Evolutionary conservation across 1,140 invertebrate genomes (phyloP).

Genomic region (Drosophila paulistorum): DNA sequence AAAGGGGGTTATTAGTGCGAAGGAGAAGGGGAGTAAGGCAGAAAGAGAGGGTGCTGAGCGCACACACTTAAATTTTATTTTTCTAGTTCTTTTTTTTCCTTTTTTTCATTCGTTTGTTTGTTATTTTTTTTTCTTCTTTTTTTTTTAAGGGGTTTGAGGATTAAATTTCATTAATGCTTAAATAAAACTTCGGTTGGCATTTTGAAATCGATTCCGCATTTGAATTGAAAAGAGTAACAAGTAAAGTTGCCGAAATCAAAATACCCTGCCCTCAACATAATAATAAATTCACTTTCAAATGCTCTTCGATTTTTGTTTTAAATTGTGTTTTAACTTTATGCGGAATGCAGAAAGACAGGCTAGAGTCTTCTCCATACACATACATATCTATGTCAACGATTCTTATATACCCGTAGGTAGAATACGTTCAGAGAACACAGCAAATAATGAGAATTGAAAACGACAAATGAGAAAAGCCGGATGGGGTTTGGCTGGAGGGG

Average conservation of each 20-base stretch:
- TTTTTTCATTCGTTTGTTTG: constrained; percentile 5
- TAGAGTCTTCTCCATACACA: too few relatives aligned
- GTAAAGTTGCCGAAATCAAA: not conserved
- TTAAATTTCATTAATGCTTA: constrained; percentile 64
- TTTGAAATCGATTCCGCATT: constrained; percentile 59
- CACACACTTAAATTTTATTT: constrained; percentile 15
- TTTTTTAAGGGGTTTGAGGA: not conserved
- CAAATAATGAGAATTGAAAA: not conserved
- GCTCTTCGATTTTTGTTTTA: too few relatives aligned
- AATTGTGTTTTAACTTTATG: too few relatives aligned
- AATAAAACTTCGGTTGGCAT: constrained; percentile 66
- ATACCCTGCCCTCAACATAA: not conserved
- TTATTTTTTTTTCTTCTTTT: not conserved
- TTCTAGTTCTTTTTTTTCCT: constrained; percentile 5
- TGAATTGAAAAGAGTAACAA: not conserved
- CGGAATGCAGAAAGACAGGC: too few relatives aligned
- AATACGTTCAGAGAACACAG: not conserved
- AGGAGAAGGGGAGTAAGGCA: too few relatives aligned
- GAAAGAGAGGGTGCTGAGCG: not conserved
- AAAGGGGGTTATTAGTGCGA: not conserved
- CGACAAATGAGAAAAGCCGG: not conserved
- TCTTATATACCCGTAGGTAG: not conserved
- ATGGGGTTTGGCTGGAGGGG: not conserved
- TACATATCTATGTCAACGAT: too few relatives aligned
- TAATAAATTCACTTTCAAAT: too few relatives aligned